These are phyloP conservation scores for Ischnus inquisitorius DNA, from an alignment of 2,888 invertebrate genomes.

Conservation along the genomic window DNA sequence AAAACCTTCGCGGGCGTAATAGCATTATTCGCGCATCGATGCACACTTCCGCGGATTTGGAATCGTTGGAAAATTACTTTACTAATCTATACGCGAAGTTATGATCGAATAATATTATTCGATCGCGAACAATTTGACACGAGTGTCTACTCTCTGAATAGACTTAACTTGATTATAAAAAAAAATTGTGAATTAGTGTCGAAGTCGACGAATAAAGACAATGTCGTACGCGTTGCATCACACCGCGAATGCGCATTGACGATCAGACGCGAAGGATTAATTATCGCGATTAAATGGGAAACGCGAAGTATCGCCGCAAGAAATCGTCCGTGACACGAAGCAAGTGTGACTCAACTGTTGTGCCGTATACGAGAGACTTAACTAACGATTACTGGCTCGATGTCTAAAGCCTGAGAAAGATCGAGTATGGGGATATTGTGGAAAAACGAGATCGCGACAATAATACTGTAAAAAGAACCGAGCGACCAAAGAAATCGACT, in stretches of 20 bases:
- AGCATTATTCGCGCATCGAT: slow-evolving; percentile 43
- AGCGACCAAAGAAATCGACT: slow-evolving; percentile 23
- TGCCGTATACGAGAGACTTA: slow-evolving; percentile 3
- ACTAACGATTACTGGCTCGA: slow-evolving; percentile 23
- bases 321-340: slow-evolving; percentile 58
- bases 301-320: slow-evolving; percentile 40
- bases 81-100: not conserved
- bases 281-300: slow-evolving; percentile 47
- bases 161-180: not conserved
- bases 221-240: slow-evolving; percentile 26
- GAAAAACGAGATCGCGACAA: slow-evolving; percentile 51
- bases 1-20: slow-evolving; percentile 54
- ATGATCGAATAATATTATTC: not conserved
- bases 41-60: slow-evolving; percentile 60
- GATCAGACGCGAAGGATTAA: slow-evolving; percentile 44
- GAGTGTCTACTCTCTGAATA: not conserved
- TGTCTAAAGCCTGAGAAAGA: slow-evolving; percentile 48
- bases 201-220: slow-evolving; percentile 25
- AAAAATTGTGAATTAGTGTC: slow-evolving; percentile 25
- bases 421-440: slow-evolving; percentile 13
- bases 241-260: not conserved
- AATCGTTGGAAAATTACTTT: slow-evolving; percentile 1
- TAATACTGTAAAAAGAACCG: slow-evolving; percentile 50
- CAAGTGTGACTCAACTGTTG: slow-evolving; percentile 43
- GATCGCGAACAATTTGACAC: not conserved